Percentiles rank a stretch among this genome's conserved stretches.
These are phyloP conservation scores for Drosophila ambigua DNA, from an alignment of 1,140 invertebrate species.

Conservation along the genomic window DNA sequence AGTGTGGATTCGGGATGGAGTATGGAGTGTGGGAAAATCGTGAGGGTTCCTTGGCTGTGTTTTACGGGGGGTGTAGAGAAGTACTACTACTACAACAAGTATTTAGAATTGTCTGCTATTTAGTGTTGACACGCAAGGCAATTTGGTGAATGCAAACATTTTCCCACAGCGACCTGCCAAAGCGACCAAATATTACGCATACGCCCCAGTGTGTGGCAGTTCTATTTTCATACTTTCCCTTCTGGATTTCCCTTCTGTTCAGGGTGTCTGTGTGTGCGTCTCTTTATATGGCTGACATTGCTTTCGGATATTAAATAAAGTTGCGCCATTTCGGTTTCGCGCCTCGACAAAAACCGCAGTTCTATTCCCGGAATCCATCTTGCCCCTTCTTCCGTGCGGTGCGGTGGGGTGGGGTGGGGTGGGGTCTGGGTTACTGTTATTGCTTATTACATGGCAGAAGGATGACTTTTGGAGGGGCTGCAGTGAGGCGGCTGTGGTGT, in stretches of 20 bases:
- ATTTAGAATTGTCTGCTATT: slow-evolving; percentile 79
- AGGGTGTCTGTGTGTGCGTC: slow-evolving; percentile 5
- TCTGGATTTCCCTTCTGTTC: too few relatives aligned
- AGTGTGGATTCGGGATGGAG: background rate
- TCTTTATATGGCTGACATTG: slow-evolving; percentile 47
- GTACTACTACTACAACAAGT: slow-evolving; percentile 29
- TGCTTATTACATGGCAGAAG: slow-evolving; percentile 61
- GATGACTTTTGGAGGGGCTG: too few relatives aligned
- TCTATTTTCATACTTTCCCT: too few relatives aligned
- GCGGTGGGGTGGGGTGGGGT: background rate
- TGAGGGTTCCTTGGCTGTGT: too few relatives aligned
- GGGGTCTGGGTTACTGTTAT: slow-evolving; percentile 54
- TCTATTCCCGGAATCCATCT: background rate
- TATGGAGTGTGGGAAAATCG: background rate
- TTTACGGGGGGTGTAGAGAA: background rate
- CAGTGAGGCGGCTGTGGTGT: slow-evolving; percentile 18
- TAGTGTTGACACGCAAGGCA: slow-evolving; percentile 81
- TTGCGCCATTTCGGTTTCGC: slow-evolving; percentile 78
- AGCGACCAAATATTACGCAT: slow-evolving; percentile 64
- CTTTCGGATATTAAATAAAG: slow-evolving; percentile 76
- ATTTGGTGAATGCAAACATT: slow-evolving; percentile 79
- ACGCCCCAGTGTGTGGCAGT: slow-evolving; percentile 20
- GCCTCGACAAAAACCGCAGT: slow-evolving; percentile 58
- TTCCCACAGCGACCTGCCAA: slow-evolving; percentile 41
- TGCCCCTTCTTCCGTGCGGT: background rate